Evolutionary conservation across 2,888 invertebrate species (phyloP).

Genomic region (Drosophila greeni): DNA sequence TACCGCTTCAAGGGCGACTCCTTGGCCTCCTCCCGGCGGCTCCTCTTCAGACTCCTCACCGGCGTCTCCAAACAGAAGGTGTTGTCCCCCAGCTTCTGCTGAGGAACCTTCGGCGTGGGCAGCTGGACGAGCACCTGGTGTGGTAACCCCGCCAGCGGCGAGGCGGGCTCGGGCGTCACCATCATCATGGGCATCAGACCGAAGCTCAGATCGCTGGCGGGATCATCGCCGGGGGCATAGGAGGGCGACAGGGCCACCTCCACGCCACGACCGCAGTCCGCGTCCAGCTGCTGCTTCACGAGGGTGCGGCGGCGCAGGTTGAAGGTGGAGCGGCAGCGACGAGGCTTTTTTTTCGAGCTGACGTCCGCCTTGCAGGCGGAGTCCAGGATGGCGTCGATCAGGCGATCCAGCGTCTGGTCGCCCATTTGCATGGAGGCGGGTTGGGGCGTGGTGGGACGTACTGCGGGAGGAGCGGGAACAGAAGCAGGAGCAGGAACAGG

Average conservation of each 20-base stretch:
- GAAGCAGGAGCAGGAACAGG: background rate
- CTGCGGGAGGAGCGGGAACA: background rate
- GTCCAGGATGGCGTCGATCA: slow-evolving; percentile 78
- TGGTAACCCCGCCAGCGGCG: slow-evolving; percentile 43
- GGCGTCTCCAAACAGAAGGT: slow-evolving; percentile 73
- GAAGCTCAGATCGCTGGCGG: slow-evolving; percentile 77
- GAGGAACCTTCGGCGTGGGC: slow-evolving; percentile 53
- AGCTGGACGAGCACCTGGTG: slow-evolving; percentile 48
- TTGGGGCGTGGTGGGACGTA: slow-evolving; percentile 21
- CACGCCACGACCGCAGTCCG: slow-evolving; percentile 40
- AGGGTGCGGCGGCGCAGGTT: slow-evolving; percentile 75
- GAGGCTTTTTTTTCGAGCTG: slow-evolving; percentile 66
- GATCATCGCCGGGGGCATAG: slow-evolving; percentile 78
- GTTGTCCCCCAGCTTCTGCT: slow-evolving; percentile 18
- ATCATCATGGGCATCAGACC: slow-evolving; percentile 28
- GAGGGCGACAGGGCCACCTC: slow-evolving; percentile 74
- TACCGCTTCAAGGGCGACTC: slow-evolving; percentile 68
- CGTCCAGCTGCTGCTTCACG: slow-evolving; percentile 68
- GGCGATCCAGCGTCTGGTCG: slow-evolving; percentile 76
- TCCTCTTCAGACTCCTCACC: slow-evolving; percentile 56
- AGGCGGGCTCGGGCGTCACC: slow-evolving; percentile 58
- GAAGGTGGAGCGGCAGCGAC: slow-evolving; percentile 71
- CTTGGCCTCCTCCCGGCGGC: slow-evolving; percentile 6
- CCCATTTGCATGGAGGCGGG: slow-evolving; percentile 75
- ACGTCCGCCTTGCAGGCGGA: slow-evolving; percentile 76